These are phyloP conservation scores for Synanthedon formicaeformis DNA, from an alignment of 2,888 invertebrate genomes.

Conservation along the genomic window DNA sequence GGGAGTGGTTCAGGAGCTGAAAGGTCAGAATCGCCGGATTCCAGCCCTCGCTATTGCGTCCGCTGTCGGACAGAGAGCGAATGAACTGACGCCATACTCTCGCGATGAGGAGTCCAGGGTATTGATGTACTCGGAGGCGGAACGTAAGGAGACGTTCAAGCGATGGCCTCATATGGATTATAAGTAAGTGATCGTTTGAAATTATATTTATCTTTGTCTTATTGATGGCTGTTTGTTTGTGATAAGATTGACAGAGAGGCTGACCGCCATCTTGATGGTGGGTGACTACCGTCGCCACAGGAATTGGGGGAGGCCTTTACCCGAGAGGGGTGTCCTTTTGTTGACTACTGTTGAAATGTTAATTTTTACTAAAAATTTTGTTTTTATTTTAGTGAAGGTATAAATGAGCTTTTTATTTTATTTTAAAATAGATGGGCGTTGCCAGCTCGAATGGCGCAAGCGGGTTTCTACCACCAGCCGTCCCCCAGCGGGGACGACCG, in stretches of 20 bases:
- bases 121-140: constrained; percentile 92
- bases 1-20: constrained; percentile 84
- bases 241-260: neutral
- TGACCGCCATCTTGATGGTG: neutral
- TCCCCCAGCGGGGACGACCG: constrained; percentile 91
- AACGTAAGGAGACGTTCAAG: constrained; percentile 89
- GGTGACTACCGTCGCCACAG: neutral
- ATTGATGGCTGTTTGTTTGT: neutral
- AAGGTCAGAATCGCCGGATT: constrained; percentile 83
- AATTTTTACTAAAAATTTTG: no score
- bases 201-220: neutral
- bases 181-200: constrained; percentile 72
- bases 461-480: constrained; percentile 96
- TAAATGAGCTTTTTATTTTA: neutral
- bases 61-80: constrained; percentile 87
- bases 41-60: constrained; percentile 91
- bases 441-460: constrained; percentile 96
- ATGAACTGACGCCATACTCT: constrained; percentile 76
- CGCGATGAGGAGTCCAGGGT: constrained; percentile 59
- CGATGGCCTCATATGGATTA: constrained; percentile 98
- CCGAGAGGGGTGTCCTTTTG: no score
- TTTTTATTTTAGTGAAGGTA: no score
- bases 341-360: no score
- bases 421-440: constrained; percentile 82
- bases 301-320: neutral